A percentile compares a stretch with the other conserved stretches of the same genome.
phyloP scores from a whole-genome alignment of 2,113 vertebrate genomes.

The Gavialis gangeticus region DNA sequence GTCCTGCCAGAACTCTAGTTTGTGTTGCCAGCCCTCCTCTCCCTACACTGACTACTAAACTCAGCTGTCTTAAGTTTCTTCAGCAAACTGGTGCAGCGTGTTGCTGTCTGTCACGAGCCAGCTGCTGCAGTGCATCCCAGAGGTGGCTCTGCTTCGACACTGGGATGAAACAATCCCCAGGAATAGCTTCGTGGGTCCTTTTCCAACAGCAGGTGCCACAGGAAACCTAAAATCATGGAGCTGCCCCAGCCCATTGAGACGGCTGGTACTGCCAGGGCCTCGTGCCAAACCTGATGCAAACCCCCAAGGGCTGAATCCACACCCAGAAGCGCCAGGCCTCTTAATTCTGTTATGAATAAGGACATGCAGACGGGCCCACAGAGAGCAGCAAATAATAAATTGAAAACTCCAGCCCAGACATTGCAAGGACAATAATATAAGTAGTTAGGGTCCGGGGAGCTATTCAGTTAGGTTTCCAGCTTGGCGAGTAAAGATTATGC shows the following conservation, averaged over 20 bases:
- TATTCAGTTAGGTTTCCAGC: fast-evolving
- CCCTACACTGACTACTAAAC: not conserved
- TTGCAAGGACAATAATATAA: fast-evolving
- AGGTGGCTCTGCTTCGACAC: not conserved
- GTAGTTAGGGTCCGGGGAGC: fast-evolving
- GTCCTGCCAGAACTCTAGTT: not conserved
- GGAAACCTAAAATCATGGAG: not conserved
- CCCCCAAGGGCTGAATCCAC: not conserved
- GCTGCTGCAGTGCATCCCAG: not conserved
- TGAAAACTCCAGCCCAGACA: not conserved
- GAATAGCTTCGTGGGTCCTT: not conserved
- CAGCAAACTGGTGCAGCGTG: not conserved
- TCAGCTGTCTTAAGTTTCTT: not conserved
- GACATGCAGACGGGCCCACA: fast-evolving
- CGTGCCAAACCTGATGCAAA: not conserved
- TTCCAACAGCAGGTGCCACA: not conserved
- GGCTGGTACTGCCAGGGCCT: not conserved
- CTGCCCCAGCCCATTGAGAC: not conserved
- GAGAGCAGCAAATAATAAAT: fast-evolving
- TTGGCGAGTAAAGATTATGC: fast-evolving
- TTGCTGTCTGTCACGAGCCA: not conserved
- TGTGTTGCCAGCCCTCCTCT: not conserved
- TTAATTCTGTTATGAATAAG: not conserved
- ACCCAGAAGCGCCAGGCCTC: not conserved
- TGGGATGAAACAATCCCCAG: not conserved